Conservation (phyloP, 2,113 vertebrate species). For the Meles meles region DNA sequence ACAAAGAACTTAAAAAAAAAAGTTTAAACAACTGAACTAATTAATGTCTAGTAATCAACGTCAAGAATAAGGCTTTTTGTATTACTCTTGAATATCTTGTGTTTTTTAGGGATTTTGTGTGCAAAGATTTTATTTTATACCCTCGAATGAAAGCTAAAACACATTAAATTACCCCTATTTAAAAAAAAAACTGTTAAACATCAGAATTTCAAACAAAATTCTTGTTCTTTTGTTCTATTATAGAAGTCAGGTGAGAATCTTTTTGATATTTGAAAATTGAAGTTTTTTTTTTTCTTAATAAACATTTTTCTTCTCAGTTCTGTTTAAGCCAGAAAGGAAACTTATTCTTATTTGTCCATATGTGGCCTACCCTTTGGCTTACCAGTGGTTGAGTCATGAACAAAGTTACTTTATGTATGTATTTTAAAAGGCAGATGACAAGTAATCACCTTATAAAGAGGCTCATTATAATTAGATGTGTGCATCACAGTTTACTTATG, state of each 20-base stretch:
- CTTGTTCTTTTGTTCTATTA: background rate
- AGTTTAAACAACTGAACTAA: background rate
- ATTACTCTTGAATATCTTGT: background rate
- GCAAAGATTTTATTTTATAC: background rate
- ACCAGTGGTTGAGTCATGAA: conserved; percentile 48
- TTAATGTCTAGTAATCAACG: background rate
- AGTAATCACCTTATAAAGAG: conserved; percentile 30
- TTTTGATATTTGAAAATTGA: background rate
- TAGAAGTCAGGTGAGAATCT: background rate
- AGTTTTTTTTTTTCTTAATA: background rate
- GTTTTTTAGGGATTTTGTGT: background rate
- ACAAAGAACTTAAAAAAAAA: background rate
- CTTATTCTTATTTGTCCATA: conserved; percentile 41
- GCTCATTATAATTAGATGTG: background rate
- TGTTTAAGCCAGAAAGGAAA: conserved; percentile 30
- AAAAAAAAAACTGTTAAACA: background rate
- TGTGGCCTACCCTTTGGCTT: background rate
- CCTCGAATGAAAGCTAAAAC: background rate
- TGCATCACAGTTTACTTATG: conserved; percentile 28
- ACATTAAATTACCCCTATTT: background rate
- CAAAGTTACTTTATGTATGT: conserved; percentile 39
- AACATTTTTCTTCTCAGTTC: conserved; percentile 37
- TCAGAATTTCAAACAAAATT: background rate
- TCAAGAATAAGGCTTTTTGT: background rate
- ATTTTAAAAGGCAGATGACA: conserved; percentile 54